Base-by-base conservation (phyloP, 2,797 vertebrate genomes). In the Monodelphis domestica region DNA sequence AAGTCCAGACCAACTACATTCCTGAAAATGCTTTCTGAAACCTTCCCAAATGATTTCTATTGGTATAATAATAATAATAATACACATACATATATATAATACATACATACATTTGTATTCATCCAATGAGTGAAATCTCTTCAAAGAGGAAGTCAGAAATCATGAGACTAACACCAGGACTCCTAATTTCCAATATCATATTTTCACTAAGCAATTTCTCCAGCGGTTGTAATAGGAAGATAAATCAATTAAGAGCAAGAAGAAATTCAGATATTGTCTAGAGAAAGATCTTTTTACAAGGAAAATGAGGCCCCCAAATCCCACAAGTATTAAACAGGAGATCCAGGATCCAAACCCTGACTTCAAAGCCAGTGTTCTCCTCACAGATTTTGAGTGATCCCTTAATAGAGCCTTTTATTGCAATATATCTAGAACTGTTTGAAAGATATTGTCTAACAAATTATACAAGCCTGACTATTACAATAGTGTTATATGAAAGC, bases 301-400 rank as follows among this genome's bases (percentile, higher is more conserved):
- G 3, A 55, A 50, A 52, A 53, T 0, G 45, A 93, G 87, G 88
- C 84, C 90, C 59, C 1, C 52, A 54, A 12, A 94, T 33, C 21
- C 24, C 12, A 57, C 26, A 91, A 52, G 17, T 9, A 5, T 12
- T 70, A 95, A 78, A 78, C 63, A 78, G 63, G 63, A 45, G 91
- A 96, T 45, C 63, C 89, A 24, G 52, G 55, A 91, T 3, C 26
- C 88, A 53, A 96, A 52, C 24, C 14, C 90, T 94, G 51, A 91
- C 52, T 33, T 15, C 55, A 1, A 89, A 29, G 57, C 2, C n/a
- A 56, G 0, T 5, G 26, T 93, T 45, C 55, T 56, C 91, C 91
- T 63, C 26, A 51, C 26, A 50, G 15, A 51, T 7, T 52, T 30
- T 26, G 3, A 52, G 24, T 33, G 33, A 50, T 53, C 38, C 29